A percentile compares a stretch with the other conserved stretches of the same genome.
These are phyloP conservation scores for Agrochola litura DNA, from an alignment of 2,888 invertebrate species.

Conservation along the genomic window DNA sequence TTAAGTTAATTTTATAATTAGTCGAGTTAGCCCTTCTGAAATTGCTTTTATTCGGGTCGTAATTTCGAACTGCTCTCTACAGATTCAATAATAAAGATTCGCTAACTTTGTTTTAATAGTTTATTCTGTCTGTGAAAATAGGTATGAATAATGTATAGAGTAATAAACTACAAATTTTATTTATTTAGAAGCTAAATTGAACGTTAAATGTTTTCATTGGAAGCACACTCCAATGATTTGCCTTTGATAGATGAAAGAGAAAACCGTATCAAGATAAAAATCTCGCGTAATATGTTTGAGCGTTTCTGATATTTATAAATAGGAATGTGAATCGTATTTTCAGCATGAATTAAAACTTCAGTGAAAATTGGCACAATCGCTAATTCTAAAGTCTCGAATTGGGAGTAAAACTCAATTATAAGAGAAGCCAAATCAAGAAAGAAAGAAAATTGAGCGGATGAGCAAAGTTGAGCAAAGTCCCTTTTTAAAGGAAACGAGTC, in stretches of 20 bases:
- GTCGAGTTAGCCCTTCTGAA: not conserved
- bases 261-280: not conserved
- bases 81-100: slow-evolving; percentile 35
- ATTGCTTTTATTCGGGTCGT: slow-evolving; percentile 20
- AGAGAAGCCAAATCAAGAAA: slow-evolving; percentile 50
- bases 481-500: slow-evolving; percentile 48
- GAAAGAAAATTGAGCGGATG: slow-evolving; percentile 38
- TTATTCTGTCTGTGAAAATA: slow-evolving; percentile 6
- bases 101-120: slow-evolving; percentile 27
- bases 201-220: slow-evolving; percentile 5
- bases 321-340: slow-evolving; percentile 2
- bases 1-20: not conserved
- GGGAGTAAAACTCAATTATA: slow-evolving; percentile 50
- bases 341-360: not conserved
- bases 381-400: slow-evolving; percentile 21
- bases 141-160: not conserved
- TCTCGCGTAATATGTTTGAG: not conserved
- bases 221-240: not conserved
- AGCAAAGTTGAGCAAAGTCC: slow-evolving; percentile 42
- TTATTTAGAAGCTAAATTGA: not conserved
- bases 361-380: slow-evolving; percentile 1
- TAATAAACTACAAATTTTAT: not conserved
- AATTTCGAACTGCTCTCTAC: slow-evolving; percentile 23
- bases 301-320: not conserved
- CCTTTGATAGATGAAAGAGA: slow-evolving; percentile 6